Conservation (phyloP, 92 coral and sea anemone genomes). For the Bergia puertoricense region DNA sequence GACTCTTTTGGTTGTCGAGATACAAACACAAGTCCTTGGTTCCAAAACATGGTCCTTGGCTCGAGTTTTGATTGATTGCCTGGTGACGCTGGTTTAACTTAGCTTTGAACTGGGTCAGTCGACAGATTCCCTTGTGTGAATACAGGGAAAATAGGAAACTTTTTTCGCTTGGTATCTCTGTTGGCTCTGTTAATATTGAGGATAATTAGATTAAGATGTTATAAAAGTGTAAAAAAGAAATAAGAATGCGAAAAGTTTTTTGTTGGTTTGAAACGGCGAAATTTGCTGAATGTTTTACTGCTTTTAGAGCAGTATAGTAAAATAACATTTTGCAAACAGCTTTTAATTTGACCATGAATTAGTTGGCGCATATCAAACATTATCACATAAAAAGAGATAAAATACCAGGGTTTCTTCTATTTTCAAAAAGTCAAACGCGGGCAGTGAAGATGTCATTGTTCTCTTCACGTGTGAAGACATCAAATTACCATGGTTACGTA, state of each 20-base stretch:
- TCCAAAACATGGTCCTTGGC: conserved; percentile 4
- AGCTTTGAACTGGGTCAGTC: background rate
- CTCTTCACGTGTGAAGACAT: no score
- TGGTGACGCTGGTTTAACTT: background rate
- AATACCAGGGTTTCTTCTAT: no score
- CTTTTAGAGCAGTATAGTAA: no score
- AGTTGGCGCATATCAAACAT: no score
- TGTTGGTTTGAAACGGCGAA: background rate
- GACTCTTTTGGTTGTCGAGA: background rate
- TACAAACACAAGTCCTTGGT: background rate
- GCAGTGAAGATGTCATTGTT: no score
- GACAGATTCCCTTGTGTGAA: background rate
- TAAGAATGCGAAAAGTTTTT: no score
- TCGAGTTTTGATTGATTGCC: background rate
- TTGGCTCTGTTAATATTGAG: background rate
- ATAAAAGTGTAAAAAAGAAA: background rate
- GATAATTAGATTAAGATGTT: background rate
- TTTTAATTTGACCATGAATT: no score
- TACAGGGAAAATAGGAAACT: background rate
- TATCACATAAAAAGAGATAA: no score
- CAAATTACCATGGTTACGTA: no score
- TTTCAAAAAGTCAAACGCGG: no score
- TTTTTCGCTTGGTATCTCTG: conserved; percentile 4
- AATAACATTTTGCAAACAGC: no score
- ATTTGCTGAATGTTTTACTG: background rate